Conservation (phyloP, 2,113 vertebrate genomes). For the Gymnocephalus cernua region DNA sequence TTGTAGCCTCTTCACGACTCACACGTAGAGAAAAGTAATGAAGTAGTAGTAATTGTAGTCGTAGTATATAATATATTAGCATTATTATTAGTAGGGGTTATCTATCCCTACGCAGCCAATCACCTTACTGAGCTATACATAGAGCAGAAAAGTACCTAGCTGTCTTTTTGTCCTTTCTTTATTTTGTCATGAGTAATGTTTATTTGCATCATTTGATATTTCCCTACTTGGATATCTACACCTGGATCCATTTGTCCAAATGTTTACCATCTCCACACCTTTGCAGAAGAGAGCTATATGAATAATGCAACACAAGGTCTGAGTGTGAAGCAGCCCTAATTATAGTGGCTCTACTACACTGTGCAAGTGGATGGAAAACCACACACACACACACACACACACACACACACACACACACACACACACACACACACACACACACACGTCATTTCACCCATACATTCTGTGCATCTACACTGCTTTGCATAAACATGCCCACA, state of each 20-base stretch:
- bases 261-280: constrained; percentile 55
- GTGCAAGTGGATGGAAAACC: constrained; percentile 36
- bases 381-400: constrained; percentile 23
- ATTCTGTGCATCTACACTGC: constrained; percentile 7
- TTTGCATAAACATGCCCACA: constrained; percentile 72
- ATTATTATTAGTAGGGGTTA: neutral
- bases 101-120: neutral
- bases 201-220: constrained; percentile 30
- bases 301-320: constrained; percentile 61
- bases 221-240: constrained; percentile 42
- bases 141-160: neutral
- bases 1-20: no score
- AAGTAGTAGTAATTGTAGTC: neutral
- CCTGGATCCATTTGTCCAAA: constrained; percentile 61
- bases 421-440: neutral
- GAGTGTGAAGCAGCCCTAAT: constrained; percentile 56
- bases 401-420: no score
- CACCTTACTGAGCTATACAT: neutral
- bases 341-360: constrained; percentile 36
- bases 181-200: constrained; percentile 10
- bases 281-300: constrained; percentile 40
- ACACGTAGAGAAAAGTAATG: neutral
- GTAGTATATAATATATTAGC: neutral
- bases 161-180: neutral
- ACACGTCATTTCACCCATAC: neutral